Evolutionary conservation across 2,888 invertebrate species (phyloP).

Genomic region (Cheilosia scutellata): DNA sequence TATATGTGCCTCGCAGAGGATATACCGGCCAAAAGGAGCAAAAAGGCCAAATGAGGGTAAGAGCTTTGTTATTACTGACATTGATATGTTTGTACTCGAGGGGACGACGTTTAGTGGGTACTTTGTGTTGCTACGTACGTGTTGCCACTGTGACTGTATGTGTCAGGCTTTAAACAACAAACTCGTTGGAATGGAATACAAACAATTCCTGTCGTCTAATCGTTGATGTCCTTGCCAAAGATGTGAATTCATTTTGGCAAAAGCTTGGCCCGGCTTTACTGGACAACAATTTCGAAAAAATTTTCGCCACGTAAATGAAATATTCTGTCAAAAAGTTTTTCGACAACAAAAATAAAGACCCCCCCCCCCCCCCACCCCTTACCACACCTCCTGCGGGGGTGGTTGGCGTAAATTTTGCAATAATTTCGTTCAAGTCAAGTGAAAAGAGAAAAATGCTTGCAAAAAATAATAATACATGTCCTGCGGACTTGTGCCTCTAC

Average conservation of each 20-base stretch:
- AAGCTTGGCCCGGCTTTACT: background rate
- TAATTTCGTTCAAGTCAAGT: conserved; percentile 52
- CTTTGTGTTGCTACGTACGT: conserved; percentile 29
- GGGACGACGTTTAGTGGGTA: conserved; percentile 54
- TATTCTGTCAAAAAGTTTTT: conserved; percentile 29
- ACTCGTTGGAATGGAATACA: background rate
- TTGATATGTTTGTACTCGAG: conserved; percentile 62
- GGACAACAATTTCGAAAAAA: conserved; percentile 25
- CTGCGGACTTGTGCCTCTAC: conserved; percentile 5
- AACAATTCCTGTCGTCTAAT: background rate
- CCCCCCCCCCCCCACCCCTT: background rate
- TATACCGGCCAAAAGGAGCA: background rate
- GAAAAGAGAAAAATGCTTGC: conserved; percentile 2
- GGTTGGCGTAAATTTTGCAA: conserved; percentile 50
- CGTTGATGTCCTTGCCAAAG: conserved; percentile 6
- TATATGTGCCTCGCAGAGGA: conserved; percentile 2
- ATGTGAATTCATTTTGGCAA: background rate
- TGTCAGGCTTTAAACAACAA: conserved; percentile 19
- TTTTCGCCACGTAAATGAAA: conserved; percentile 35
- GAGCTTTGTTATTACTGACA: conserved; percentile 54
- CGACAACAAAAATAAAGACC: background rate
- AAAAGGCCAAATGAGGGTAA: conserved; percentile 28
- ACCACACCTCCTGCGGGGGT: background rate
- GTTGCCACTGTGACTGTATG: background rate
- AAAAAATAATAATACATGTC: background rate